phyloP scores from a whole-genome alignment of 2,797 vertebrate genomes.

The Intellagama lesueurii region DNA sequence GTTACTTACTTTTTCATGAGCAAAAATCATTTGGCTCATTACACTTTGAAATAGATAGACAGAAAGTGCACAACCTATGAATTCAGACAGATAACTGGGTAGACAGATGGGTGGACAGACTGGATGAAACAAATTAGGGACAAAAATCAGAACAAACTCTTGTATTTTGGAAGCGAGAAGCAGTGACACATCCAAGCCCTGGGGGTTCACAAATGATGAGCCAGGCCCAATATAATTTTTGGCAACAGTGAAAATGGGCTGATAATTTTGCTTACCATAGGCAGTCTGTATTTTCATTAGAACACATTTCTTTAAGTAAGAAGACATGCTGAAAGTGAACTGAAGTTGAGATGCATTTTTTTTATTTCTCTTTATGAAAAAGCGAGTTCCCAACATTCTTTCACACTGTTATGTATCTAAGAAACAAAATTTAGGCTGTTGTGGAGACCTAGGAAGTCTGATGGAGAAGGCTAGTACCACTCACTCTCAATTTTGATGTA shows the following conservation, averaged over 20 bases:
- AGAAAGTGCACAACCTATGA: not conserved
- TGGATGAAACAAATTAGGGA: slow-evolving; percentile 4
- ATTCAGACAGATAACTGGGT: not conserved
- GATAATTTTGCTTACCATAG: slow-evolving; percentile 12
- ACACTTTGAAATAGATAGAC: slow-evolving; percentile 5
- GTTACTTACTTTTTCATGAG: no score
- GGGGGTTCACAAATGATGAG: not conserved
- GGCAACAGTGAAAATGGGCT: not conserved
- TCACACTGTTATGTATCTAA: not conserved
- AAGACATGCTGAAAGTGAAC: not conserved
- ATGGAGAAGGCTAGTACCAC: no score
- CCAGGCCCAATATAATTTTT: not conserved
- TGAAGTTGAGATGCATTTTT: not conserved
- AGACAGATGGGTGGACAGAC: slow-evolving; percentile 15
- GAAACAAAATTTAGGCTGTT: not conserved
- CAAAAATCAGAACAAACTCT: not conserved
- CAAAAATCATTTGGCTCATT: not conserved
- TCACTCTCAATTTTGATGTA: no score
- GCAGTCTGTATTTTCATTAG: slow-evolving; percentile 25
- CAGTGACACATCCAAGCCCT: not conserved
- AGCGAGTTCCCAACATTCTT: not conserved
- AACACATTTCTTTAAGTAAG: not conserved
- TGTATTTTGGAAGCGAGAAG: slow-evolving; percentile 26
- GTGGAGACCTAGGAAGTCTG: not conserved
- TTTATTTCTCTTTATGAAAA: not conserved